Base-by-base conservation (phyloP, 2,797 vertebrate species). In the Clarias fuscus region DNA sequence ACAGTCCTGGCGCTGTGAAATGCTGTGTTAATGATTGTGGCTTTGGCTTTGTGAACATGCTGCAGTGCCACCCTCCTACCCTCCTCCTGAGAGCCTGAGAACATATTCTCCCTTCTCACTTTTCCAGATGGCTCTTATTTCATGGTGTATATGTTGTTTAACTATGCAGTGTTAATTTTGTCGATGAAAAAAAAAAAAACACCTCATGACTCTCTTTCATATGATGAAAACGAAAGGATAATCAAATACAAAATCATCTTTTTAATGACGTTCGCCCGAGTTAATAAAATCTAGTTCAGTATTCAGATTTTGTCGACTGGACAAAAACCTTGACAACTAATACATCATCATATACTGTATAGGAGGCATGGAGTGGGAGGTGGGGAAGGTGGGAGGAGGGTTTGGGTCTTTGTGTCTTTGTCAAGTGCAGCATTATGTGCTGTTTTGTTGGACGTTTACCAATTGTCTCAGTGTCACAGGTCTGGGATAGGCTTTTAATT, bases 1-100 rank as follows among this genome's bases (percentile, higher is more conserved):
- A 82, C 27, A 70, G 87, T 82, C 73, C 61, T 84, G 82, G 77
- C 75, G 71, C 68, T 87, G 72, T 85, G 84, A 88, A 85, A 85
- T 17, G 62, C 30, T 68, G 53, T 88, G 72, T 73, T 88, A 86
- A 85, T 88, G 83, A 75, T 73, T 68, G 53, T 53, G 75, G 73
- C 68, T 86, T 56, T 85, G 84, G 53, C 77, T 83, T 86, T 65
- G 78, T 84, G 75, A 75, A 53, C 37, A 30, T 72, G 61, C 82
- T 87, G 75, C 53, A 65, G 59, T 84, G 81, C 64, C 80, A 61
- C 64, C 83, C 78, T 84, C 43, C 48, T 86, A 88, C 85, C 86
- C 70, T 37, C 33, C 64, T 76, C 59, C 80, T 87, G 75, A 85
- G 68, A 81, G 77, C 77, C 48, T 22, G 62, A 67, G 37, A 20